Conservation (phyloP, 2,797 vertebrate species). For the Spondyliosoma cantharus region DNA sequence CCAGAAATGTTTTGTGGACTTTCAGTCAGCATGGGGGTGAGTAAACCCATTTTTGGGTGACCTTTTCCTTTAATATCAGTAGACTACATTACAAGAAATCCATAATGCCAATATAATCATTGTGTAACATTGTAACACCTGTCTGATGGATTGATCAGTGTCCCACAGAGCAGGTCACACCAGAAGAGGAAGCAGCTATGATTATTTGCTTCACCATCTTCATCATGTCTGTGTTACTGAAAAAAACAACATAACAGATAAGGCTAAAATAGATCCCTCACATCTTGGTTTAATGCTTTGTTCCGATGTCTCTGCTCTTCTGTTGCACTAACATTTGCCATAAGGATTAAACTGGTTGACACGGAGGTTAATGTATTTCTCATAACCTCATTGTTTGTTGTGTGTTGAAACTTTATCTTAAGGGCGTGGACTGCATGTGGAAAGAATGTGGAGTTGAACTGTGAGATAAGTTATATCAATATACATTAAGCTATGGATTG, state of each 20-base stretch:
- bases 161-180: background rate
- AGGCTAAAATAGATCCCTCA: background rate
- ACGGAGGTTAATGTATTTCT: background rate
- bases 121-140: background rate
- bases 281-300: background rate
- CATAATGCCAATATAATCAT: background rate
- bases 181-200: background rate
- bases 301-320: background rate
- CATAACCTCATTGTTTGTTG: background rate
- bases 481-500: background rate
- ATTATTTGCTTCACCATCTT: background rate
- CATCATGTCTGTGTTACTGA: background rate
- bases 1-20: too few relatives aligned
- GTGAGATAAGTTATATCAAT: background rate
- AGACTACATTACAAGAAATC: background rate
- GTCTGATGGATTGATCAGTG: background rate
- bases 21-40: too few relatives aligned
- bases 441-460: conserved; percentile 3
- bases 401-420: conserved; percentile 14
- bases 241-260: background rate
- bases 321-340: background rate
- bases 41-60: too few relatives aligned
- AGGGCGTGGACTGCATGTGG: conserved; percentile 6
- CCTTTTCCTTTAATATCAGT: background rate
- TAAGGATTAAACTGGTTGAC: background rate